A percentile compares a stretch with the other conserved stretches of the same genome.
phyloP scores from a whole-genome alignment of 2,888 invertebrate species.

The Sussaba pulchella region DNA sequence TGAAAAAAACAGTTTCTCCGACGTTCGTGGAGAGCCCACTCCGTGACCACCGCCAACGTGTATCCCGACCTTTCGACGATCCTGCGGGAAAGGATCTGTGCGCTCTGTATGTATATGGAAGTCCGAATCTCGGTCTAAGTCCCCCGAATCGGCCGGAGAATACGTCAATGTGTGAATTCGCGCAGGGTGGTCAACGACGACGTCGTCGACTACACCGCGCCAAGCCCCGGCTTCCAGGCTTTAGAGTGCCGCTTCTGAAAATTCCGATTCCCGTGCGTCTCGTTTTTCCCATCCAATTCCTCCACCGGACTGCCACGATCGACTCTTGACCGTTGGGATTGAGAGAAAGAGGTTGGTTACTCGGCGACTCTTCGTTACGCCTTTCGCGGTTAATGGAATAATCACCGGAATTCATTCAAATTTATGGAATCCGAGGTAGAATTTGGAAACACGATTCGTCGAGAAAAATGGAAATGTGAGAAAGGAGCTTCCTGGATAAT shows the following conservation, averaged over 20 bases:
- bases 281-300: conserved; percentile 36
- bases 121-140: conserved; percentile 41
- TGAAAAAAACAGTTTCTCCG: conserved; percentile 78
- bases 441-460: conserved; percentile 8
- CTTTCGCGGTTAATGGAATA: conserved; percentile 58
- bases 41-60: conserved; percentile 51
- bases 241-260: conserved; percentile 60
- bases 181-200: conserved; percentile 49
- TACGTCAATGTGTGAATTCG: conserved; percentile 48
- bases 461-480: background rate
- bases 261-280: conserved; percentile 46
- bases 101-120: conserved; percentile 25
- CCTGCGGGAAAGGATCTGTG: conserved; percentile 62
- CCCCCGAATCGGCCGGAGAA: conserved; percentile 37
- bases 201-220: conserved; percentile 22
- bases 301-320: conserved; percentile 22
- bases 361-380: conserved; percentile 26
- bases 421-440: conserved; percentile 41
- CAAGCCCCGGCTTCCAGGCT: conserved; percentile 40
- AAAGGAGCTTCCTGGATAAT: background rate
- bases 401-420: conserved; percentile 59
- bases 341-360: conserved; percentile 9
- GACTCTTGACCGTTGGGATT: conserved; percentile 33
- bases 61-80: conserved; percentile 61
- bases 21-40: conserved; percentile 72